These are phyloP conservation scores for Cheiracanthium punctorium DNA, from an alignment of 2,888 invertebrate species.

Conservation along the genomic window DNA sequence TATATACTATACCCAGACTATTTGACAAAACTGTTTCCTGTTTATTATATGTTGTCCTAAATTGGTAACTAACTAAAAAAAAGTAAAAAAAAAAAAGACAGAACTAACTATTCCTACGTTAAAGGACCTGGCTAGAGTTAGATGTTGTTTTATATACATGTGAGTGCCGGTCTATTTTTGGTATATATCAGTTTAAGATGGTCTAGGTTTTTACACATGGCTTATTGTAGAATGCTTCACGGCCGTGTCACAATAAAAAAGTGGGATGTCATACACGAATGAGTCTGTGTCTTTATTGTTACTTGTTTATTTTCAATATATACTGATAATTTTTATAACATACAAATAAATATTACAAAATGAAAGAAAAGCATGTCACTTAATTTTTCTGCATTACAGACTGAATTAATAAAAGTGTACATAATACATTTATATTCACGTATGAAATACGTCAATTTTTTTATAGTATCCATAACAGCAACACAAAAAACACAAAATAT, in stretches of 20 bases:
- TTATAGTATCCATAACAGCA: too few relatives aligned
- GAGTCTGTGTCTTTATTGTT: slow-evolving; percentile 41
- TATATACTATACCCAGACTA: slow-evolving; percentile 33
- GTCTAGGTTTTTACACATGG: slow-evolving; percentile 71
- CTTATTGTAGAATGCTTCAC: slow-evolving; percentile 66
- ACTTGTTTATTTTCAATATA: too few relatives aligned
- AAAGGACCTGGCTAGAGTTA: slow-evolving; percentile 63
- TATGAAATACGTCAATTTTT: too few relatives aligned
- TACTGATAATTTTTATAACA: too few relatives aligned
- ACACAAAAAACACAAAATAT: too few relatives aligned
- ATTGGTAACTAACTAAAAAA: slow-evolving; percentile 43
- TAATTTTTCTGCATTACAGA: too few relatives aligned
- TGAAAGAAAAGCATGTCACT: too few relatives aligned
- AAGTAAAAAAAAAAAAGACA: slow-evolving; percentile 40
- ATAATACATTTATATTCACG: too few relatives aligned
- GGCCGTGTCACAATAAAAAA: slow-evolving; percentile 69
- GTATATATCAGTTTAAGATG: slow-evolving; percentile 69
- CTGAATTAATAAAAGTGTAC: too few relatives aligned
- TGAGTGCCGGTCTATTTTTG: slow-evolving; percentile 70
- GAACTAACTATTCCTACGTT: slow-evolving; percentile 51
- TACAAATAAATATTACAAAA: too few relatives aligned
- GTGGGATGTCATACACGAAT: slow-evolving; percentile 60
- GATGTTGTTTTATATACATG: slow-evolving; percentile 69
- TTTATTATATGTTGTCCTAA: slow-evolving; percentile 54
- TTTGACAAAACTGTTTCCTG: slow-evolving; percentile 48